phyloP scores from a whole-genome alignment of 2,888 invertebrate genomes.

The Aelia acuminata region DNA sequence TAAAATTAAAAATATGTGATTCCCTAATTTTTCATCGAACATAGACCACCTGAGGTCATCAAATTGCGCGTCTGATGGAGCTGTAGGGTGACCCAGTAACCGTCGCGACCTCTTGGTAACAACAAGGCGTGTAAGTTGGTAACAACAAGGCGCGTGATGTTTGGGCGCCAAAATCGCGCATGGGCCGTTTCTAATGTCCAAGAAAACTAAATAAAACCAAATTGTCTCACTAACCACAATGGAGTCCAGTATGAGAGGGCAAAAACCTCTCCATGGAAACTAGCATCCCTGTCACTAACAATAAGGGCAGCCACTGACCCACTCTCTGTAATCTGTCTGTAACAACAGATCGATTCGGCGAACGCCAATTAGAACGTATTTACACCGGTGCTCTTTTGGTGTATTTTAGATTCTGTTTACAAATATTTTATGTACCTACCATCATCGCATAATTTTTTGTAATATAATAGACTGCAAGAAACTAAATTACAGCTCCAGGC shows the following conservation, averaged over 20 bases:
- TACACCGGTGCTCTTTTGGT: background rate
- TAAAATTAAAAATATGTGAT: too few relatives aligned
- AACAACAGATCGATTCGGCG: background rate
- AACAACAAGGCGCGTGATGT: background rate
- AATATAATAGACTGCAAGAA: too few relatives aligned
- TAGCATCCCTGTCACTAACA: background rate
- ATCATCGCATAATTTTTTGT: too few relatives aligned
- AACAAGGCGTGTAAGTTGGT: background rate
- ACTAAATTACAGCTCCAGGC: too few relatives aligned
- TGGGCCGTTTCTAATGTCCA: background rate
- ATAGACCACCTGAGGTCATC: background rate
- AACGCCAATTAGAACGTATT: background rate
- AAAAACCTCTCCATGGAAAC: background rate
- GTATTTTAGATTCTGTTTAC: background rate
- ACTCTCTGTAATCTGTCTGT: background rate
- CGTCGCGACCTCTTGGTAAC: background rate
- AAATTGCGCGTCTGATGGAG: background rate
- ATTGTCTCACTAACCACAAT: background rate
- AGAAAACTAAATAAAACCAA: background rate
- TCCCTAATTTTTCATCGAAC: too few relatives aligned
- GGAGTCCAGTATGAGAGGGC: background rate
- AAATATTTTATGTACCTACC: too few relatives aligned
- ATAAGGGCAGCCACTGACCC: background rate
- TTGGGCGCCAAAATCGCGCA: background rate
- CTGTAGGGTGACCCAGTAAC: background rate